Base-by-base conservation (phyloP, 1,140 invertebrate genomes). In the Halesus radiatus region DNA sequence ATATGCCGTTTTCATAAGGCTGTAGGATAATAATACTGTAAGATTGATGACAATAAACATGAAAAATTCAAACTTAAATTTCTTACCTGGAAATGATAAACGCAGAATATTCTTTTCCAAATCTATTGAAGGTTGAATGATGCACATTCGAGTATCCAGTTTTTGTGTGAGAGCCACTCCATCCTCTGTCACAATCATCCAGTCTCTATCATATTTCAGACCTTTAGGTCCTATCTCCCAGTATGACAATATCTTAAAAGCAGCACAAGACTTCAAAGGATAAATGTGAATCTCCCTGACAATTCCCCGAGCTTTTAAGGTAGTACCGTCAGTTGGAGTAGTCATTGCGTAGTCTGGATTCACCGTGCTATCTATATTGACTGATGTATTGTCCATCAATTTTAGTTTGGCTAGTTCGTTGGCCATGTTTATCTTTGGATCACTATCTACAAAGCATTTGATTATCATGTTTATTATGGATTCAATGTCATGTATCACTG, bases 211-310 rank as follows among this genome's bases (percentile, higher is more conserved):
- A 87, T 95, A 98, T 84, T 94, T 89, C 18, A 99, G 90, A 1
- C 97, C 97, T 84, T 92, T 93, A 0, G 85, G 81, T 23, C 92
- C 93, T 45, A 98, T 87, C 52, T 89, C 89, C 96, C 97, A 98
- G 76, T 85, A 73, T n/a, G 84, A 79, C 76, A 89, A 84, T 62
- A 96, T 90, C 86, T 93, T 91, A 82, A 94, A 95, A 50, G 94
- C 92, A 3, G 91, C 95, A 89, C 97, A 98, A 0, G 98, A 99
- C 90, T 99, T 99, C 1, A 99, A 92, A 2, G 98, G 98, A 90
- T 96, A 99, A 64, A 99, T 89, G 85, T 93, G 95, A 72, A 99
- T 93, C 85, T 94, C 89, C 20, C 90, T 86, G 58, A 93, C 86
- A 78, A 79, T 66, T 58, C 73, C 54, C 85, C 84, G 58, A 84